Evolutionary conservation across 2,113 vertebrate genomes (phyloP).

Genomic region (Gallinago media): DNA sequence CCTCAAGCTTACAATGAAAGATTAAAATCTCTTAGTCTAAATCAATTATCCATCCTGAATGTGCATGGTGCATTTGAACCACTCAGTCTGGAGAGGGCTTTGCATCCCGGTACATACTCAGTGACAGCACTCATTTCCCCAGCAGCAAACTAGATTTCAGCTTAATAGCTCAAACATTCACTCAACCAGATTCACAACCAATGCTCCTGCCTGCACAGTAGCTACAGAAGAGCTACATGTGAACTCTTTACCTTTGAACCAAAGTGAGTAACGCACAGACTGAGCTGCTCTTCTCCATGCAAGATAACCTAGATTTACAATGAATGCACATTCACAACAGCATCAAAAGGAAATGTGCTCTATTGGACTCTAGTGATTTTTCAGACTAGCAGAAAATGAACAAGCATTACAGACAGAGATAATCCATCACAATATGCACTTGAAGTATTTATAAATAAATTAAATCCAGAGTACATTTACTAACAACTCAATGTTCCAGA

Average conservation of each 20-base stretch:
- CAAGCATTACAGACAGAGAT: background rate
- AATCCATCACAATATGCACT: background rate
- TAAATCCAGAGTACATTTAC: no score
- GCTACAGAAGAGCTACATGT: background rate
- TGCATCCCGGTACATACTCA: background rate
- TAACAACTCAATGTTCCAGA: background rate
- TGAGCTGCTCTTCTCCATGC: background rate
- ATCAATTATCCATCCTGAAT: background rate
- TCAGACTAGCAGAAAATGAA: background rate
- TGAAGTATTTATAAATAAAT: background rate
- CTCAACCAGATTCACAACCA: background rate
- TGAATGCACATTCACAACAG: background rate
- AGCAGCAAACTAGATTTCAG: conserved; percentile 12
- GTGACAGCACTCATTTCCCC: background rate
- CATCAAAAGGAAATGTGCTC: background rate
- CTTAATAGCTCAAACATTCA: background rate
- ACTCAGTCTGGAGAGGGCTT: background rate
- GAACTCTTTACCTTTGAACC: conserved; percentile 65
- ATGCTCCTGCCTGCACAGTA: background rate
- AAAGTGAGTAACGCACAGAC: background rate
- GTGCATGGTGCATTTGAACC: background rate
- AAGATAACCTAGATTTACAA: conserved; percentile 20
- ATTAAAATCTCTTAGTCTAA: conserved; percentile 15
- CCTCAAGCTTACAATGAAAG: background rate
- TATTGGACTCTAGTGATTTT: background rate